phyloP scores from a whole-genome alignment of 2,113 vertebrate genomes.

The Oncorhynchus mykiss region DNA sequence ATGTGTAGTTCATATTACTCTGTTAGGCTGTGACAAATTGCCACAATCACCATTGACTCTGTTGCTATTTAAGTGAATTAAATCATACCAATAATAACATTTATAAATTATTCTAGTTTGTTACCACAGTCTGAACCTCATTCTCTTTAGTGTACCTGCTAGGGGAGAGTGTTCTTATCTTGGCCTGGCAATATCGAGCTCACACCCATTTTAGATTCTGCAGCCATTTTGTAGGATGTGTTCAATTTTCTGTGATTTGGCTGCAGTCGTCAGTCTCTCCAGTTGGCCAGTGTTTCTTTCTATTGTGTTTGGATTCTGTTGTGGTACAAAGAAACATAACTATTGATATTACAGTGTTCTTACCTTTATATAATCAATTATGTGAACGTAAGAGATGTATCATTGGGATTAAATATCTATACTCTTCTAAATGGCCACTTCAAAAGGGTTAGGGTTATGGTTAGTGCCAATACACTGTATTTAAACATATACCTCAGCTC shows the following conservation, averaged over 20 bases:
- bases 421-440: not conserved
- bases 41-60: not conserved
- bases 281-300: conserved; percentile 34
- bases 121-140: not conserved
- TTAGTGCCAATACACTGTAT: conserved; percentile 56
- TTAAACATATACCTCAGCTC: conserved; percentile 48
- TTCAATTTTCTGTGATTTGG: conserved; percentile 72
- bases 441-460: conserved; percentile 35
- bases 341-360: not conserved
- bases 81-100: not conserved
- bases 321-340: not conserved
- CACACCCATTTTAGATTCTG: conserved; percentile 60
- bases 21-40: conserved; percentile 4
- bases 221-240: conserved; percentile 71
- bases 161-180: conserved; percentile 3
- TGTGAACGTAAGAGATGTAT: not conserved
- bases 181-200: conserved; percentile 21
- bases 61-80: not conserved
- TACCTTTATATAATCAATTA: not conserved
- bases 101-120: not conserved
- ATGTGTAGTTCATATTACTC: not conserved
- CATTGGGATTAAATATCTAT: not conserved
- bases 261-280: conserved; percentile 42
- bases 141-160: conserved; percentile 26
- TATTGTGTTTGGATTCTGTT: not conserved